Percentiles rank a stretch among this genome's conserved stretches.
These are phyloP conservation scores for Apteryx mantelli DNA, from an alignment of 2,113 vertebrate genomes.

Conservation along the genomic window DNA sequence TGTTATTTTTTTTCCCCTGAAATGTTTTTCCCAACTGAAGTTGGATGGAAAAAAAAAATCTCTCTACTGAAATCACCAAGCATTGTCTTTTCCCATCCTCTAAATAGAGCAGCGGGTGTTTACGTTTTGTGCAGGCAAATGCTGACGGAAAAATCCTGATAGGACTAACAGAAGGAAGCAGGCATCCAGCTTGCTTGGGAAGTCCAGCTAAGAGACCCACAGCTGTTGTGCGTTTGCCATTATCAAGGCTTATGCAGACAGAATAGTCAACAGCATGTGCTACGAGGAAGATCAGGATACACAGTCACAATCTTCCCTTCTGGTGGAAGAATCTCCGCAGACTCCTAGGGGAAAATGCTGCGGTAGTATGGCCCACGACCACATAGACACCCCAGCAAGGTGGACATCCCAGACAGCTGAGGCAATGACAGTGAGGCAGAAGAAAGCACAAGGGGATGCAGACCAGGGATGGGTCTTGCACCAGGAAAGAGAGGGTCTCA, in stretches of 20 bases:
- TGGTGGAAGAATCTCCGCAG: neutral
- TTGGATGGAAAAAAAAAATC: neutral
- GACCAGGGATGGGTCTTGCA: neutral
- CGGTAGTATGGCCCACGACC: no score
- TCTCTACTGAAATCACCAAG: neutral
- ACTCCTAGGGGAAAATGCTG: neutral
- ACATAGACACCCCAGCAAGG: neutral
- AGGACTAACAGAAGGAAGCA: neutral
- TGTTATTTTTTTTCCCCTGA: slow-evolving; percentile 6
- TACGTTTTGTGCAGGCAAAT: neutral
- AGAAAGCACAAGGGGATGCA: neutral
- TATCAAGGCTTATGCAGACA: neutral
- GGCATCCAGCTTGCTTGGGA: neutral
- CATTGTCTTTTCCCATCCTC: neutral
- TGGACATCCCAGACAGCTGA: neutral
- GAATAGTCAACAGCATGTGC: rapidly evolving
- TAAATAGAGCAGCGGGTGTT: neutral
- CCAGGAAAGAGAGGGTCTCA: neutral
- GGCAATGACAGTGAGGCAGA: neutral
- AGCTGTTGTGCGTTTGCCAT: rapidly evolving
- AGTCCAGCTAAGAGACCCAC: no score
- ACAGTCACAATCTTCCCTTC: neutral
- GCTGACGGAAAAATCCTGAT: neutral
- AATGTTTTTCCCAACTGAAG: neutral
- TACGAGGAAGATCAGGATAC: neutral